Conservation (phyloP, 2,113 vertebrate species). For the Pao palembangensis region DNA sequence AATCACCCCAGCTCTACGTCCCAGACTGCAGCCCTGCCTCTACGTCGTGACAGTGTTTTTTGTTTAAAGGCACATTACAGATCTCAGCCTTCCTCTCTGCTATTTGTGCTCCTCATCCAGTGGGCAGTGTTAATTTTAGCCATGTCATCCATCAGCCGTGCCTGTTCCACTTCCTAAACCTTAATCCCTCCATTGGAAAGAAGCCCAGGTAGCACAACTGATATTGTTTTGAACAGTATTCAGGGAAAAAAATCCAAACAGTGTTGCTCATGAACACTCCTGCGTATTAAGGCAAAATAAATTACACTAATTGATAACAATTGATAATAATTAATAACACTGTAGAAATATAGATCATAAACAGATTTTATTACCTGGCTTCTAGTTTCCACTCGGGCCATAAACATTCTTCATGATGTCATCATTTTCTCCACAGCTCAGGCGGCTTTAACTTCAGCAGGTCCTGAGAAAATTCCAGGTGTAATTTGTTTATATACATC, state of each 20-base stretch:
- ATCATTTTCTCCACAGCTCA: neutral
- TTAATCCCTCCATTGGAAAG: conserved; percentile 61
- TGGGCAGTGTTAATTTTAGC: conserved; percentile 72
- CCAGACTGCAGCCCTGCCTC: no score
- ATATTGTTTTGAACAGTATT: conserved; percentile 34
- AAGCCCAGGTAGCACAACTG: conserved; percentile 37
- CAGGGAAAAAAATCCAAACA: neutral
- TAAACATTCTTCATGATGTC: neutral
- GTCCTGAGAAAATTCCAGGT: conserved; percentile 22
- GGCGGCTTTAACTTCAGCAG: neutral
- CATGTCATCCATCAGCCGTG: conserved; percentile 67
- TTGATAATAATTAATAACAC: no score
- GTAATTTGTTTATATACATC: neutral
- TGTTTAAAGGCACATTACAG: conserved; percentile 10
- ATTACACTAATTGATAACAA: neutral
- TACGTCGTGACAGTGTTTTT: neutral
- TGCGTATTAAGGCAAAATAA: neutral
- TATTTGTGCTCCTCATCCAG: conserved; percentile 67
- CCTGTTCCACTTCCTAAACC: conserved; percentile 69
- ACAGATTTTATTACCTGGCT: conserved; percentile 20
- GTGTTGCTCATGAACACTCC: conserved; percentile 4
- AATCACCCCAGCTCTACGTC: no score
- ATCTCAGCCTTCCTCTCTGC: conserved; percentile 53
- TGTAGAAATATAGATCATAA: no score
- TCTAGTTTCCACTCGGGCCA: neutral